Evolutionary conservation across 2,888 invertebrate genomes (phyloP).

Genomic region (Conomelus anceps): DNA sequence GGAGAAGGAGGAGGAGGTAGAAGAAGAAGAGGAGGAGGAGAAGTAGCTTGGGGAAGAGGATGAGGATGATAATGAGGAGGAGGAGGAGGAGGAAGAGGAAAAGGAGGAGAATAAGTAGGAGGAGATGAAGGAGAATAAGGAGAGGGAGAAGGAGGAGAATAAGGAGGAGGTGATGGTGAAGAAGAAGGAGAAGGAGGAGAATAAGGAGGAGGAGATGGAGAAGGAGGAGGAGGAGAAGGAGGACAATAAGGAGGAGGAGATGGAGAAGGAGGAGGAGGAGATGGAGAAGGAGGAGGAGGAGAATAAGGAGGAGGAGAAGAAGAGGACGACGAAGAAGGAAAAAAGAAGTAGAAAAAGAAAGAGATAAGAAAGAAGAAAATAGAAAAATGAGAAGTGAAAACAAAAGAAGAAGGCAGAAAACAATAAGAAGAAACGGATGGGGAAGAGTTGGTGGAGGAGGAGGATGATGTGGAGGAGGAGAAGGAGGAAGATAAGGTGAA

Average conservation of each 20-base stretch:
- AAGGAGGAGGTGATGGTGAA: background rate
- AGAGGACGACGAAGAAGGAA: too few relatives aligned
- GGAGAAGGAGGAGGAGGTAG: background rate
- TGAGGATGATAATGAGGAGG: too few relatives aligned
- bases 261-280: background rate
- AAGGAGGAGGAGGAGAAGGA: background rate
- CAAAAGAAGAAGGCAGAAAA: background rate
- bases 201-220: background rate
- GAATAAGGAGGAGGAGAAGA: background rate
- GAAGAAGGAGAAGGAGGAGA: background rate
- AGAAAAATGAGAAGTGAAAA: background rate
- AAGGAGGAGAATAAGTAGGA: background rate
- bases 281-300: background rate
- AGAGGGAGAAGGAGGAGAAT: background rate
- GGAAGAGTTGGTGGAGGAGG: background rate
- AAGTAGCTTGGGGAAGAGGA: background rate
- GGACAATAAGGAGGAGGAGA: background rate
- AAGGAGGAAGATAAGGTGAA: background rate
- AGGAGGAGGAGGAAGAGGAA: too few relatives aligned
- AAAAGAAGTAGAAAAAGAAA: too few relatives aligned
- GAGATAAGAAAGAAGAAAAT: background rate
- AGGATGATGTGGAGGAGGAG: background rate
- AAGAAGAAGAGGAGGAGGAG: background rate
- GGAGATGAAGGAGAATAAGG: background rate
- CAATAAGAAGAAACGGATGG: background rate